Conservation (phyloP, 2,113 vertebrate genomes). For the Miniopterus natalensis region DNA sequence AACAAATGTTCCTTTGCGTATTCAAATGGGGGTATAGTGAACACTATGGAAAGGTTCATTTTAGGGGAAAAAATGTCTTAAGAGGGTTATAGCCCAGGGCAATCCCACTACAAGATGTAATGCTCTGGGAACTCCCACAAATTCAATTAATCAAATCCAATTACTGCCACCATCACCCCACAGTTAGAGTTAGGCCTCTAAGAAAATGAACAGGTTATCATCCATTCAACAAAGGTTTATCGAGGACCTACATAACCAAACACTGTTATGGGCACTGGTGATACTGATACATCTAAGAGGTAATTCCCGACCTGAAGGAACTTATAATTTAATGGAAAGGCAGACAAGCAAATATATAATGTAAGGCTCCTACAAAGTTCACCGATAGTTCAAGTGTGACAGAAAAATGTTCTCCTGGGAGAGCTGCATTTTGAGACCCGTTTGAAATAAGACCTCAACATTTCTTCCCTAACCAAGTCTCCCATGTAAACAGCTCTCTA, state of each 20-base stretch:
- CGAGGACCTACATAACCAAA: background rate
- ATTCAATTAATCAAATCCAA: background rate
- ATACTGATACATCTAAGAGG: background rate
- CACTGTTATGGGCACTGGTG: background rate
- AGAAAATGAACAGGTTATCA: constrained; percentile 18
- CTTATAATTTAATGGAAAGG: background rate
- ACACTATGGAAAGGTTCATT: background rate
- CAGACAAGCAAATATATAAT: background rate
- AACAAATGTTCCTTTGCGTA: background rate
- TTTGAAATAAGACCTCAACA: background rate
- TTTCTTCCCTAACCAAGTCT: background rate
- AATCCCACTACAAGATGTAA: background rate
- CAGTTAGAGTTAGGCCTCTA: background rate
- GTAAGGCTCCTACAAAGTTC: background rate
- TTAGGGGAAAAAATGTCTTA: background rate
- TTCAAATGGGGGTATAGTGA: background rate
- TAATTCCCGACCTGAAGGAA: background rate
- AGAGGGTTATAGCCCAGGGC: background rate
- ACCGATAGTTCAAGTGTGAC: background rate
- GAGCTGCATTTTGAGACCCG: background rate
- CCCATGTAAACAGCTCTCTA: background rate
- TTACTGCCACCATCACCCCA: background rate
- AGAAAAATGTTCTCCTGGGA: background rate
- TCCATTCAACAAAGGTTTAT: background rate
- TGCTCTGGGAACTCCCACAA: background rate